Evolutionary conservation across 2,113 vertebrate genomes (phyloP), one percentile per base, ranked within the genome.

Genomic region (Passer montanus): DNA sequence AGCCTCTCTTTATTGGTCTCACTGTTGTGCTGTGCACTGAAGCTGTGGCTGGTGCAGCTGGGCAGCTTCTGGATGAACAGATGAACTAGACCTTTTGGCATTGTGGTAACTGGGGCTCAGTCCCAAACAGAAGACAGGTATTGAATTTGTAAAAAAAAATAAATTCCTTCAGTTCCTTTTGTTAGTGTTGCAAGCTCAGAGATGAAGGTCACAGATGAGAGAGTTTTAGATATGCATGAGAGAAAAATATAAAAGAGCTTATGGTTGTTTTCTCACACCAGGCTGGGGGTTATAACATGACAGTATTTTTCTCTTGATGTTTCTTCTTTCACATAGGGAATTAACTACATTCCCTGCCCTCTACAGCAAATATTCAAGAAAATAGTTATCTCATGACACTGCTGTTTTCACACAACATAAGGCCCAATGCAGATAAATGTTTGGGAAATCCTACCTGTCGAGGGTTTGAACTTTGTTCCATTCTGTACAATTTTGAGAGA

Each of bases 101-200:
- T 53, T 2, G 1, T 44, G 58, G 22, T 41, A 66, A 52, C 39
- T 70, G 44, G 23, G 33, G 22, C 33, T 80, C 13, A 18, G 19
- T 66, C 19, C 53, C 49, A 62, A 56, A 67, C 1, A 86, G 52
- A 77, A 56, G 39, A n/a, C 2, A n/a, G 14, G 2, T 18, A 41
- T 19, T 28, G 13, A 13, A 41, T 41, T 41, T 10, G 39, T 41
- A 41, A 41, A 41, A 30, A 19, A 55, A 55, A 19, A 53, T 17
- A 33, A 33, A 10, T n/a, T 15, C 3, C 1, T 0, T 13, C 8
- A 2, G 3, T 55, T 78, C 35, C 20, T 41, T 76, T 73, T 28
- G 23, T 64, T 50, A 30, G 17, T 50, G 7, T 31, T 75, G 17
- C 41, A 70, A 69, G 20, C 44, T 72, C 72, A 43, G 20, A 43